Base-by-base conservation (phyloP, 2,797 vertebrate species). In the Champsocephalus gunnari region DNA sequence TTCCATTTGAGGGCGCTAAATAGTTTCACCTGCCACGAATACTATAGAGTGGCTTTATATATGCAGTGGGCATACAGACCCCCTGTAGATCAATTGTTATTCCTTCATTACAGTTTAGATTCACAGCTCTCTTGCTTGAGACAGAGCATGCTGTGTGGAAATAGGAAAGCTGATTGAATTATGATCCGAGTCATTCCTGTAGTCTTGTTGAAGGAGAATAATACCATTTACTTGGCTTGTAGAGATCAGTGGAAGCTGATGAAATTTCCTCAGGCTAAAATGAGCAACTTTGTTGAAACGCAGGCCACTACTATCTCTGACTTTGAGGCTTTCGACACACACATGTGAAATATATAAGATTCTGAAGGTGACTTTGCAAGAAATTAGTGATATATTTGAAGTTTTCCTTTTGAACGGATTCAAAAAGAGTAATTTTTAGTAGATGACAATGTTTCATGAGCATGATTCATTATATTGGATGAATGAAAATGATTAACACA, bases 121-220 rank as follows among this genome's bases (percentile, higher is more conserved):
- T 73, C 67, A 38, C 38, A 51, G 62, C 59, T 38, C 13, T 38
- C 5, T 14, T 44, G 10, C 64, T 38, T 60, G 13, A 65, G 41
- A 77, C 24, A 58, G 28, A 56, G 51, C 4, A 0, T 38, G 38
- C 59, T 61, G 71, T 51, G 24, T 73, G 8, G 6, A 44, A 68
- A 32, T 32, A 32, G 54, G 41, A 57, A 53, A 62, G 51, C 48
- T 49, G 63, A 61, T 19, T 73, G 57, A 86, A 56, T 79, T 71
- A 86, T 41, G 63, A 77, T 84, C 72, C 14, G 59, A 77, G 44
- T 71, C 77, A 85, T 82, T 76, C 73, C 64, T 87, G 75, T 73
- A 83, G 81, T 90, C 77, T 74, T 84, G 71, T 77, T 53, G 64
- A 32, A 64, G 55, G 24, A 82, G 48, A 75, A 58, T 71, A 80